A percentile compares a stretch with the other conserved stretches of the same genome.
Conservation (phyloP, 2,113 vertebrate genomes). For the Gasterosteus nipponicus region DNA sequence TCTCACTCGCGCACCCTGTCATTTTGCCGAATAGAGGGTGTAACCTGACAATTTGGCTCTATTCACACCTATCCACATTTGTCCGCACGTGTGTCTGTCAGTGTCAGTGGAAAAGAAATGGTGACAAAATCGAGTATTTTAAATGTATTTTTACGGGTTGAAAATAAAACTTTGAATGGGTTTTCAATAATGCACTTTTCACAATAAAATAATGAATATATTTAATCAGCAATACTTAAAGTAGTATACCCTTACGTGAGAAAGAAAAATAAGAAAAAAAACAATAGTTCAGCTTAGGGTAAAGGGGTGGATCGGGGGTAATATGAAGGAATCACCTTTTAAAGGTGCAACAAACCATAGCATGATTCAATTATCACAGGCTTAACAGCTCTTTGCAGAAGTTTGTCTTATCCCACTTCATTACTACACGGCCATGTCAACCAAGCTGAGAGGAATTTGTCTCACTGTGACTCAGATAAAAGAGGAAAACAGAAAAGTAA, state of each 20-base stretch:
- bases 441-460: constrained; percentile 17
- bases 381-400: constrained; percentile 9
- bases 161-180: not conserved
- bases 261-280: not conserved
- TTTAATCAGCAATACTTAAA: not conserved
- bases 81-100: constrained; percentile 35
- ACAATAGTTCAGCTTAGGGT: not conserved
- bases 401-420: constrained; percentile 17
- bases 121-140: not conserved
- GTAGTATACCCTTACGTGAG: not conserved
- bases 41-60: constrained; percentile 65
- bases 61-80: constrained; percentile 54
- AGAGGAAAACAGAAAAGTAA: not conserved
- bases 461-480: not conserved
- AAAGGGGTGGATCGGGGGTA: not conserved
- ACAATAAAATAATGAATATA: not conserved
- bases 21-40: constrained; percentile 59
- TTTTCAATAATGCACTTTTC: not conserved
- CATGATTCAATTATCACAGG: constrained; percentile 5
- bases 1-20: constrained; percentile 58
- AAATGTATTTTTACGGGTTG: too few species aligned
- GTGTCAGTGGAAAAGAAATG: constrained; percentile 14
- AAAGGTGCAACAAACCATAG: constrained; percentile 2
- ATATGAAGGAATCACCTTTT: not conserved
- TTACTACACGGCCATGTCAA: constrained; percentile 40